Base-by-base conservation (phyloP, 1,140 invertebrate species). In the Eurosta solidaginis region DNA sequence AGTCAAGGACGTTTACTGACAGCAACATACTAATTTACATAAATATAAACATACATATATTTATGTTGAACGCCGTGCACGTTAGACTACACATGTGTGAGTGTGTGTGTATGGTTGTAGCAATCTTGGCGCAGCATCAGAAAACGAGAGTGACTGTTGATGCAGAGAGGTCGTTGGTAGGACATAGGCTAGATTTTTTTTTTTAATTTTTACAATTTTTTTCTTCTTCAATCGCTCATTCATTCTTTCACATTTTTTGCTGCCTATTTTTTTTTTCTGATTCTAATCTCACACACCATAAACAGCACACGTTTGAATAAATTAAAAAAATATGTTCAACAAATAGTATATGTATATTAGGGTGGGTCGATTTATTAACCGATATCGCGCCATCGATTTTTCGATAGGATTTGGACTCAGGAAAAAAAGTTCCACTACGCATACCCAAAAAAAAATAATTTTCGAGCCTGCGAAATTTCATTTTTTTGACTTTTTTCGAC, bases 11-110 rank as follows among this genome's bases (percentile, higher is more conserved):
- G 59, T 68, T 68, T 68, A 68, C 6, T 40, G 59, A 42, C 59
- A 68, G 59, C 59, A 20, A 68, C 59, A 68, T 36, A 68, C 59
- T 40, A 40, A 40, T 68, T 68, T 68, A 68, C 59, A n/a, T n/a
- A n/a, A n/a, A n/a, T n/a, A n/a, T n/a, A n/a, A n/a, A n/a, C n/a
- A n/a, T n/a, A n/a, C n/a, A 68, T 68, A 68, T 40, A 33, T 52
- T 52, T 52, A 10, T 52, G 20, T 52, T 52, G 20, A 63, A 20
- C 5, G n/a, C 40, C 17, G 14, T 25, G 10, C 25, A 25, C 12
- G 7, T 5, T 14, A n/a, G 45, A 3, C 3, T 47, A 47, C 14
- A 47, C 14, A 0, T 47, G n/a, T 14, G 45, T 47, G 14, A 17
- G 3, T 14, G 45, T 14, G 45, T 17, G 45, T 47, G 45, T 14